phyloP scores from a whole-genome alignment of 2,797 vertebrate genomes.

The Gorsachius magnificus region DNA sequence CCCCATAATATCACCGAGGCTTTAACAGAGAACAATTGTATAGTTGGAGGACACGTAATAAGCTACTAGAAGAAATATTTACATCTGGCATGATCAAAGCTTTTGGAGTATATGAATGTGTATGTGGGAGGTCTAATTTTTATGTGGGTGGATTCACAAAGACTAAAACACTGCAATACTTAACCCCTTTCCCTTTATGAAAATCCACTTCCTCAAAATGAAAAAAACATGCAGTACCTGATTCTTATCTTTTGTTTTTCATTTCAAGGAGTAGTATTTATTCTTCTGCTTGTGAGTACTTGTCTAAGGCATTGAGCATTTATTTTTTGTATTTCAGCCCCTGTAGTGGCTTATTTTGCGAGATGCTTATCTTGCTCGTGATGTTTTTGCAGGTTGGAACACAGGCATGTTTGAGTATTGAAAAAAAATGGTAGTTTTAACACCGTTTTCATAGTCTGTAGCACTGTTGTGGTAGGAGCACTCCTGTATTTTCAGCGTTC shows the following conservation, averaged over 20 bases:
- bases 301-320: conserved; percentile 9
- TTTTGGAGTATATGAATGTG: conserved; percentile 26
- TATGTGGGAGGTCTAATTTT: conserved; percentile 58
- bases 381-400: conserved; percentile 2
- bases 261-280: conserved; percentile 39
- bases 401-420: not conserved
- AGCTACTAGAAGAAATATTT: conserved; percentile 52
- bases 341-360: not conserved
- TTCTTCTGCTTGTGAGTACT: conserved; percentile 49
- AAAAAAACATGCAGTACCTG: conserved; percentile 49
- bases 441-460: not conserved
- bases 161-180: conserved; percentile 51
- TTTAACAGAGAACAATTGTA: conserved; percentile 54
- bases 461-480: not conserved
- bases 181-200: conserved; percentile 59
- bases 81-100: conserved; percentile 53
- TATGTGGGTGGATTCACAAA: conserved; percentile 61
- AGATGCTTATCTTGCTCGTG: not conserved
- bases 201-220: conserved; percentile 63
- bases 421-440: not conserved
- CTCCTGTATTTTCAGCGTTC: not conserved
- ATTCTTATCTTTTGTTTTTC: conserved; percentile 61
- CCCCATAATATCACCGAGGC: not conserved
- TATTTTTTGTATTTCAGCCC: conserved; percentile 8
- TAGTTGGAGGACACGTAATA: conserved; percentile 26